Base-by-base conservation (phyloP, 2,888 invertebrate genomes). In the Tanytarsus gracilentus region DNA sequence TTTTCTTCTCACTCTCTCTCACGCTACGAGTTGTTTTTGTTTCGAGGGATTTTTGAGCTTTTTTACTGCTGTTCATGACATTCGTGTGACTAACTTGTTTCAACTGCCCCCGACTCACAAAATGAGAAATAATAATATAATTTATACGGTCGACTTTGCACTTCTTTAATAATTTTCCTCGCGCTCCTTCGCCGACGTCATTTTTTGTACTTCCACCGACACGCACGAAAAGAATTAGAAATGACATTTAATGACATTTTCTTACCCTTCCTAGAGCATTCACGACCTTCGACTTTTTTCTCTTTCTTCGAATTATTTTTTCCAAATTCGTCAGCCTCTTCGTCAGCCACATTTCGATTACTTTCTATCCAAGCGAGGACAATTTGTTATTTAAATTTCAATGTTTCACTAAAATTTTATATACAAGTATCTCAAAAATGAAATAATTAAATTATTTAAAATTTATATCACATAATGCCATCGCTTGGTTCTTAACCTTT, bases 161-260 rank as follows among this genome's bases (percentile, higher is more conserved):
- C 33, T 33, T 36, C 53, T 23, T 33, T 30, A 50, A 49, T 27
- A 52, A 33, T 52, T 29, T 51, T 49, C 27, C 49, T 49, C 26
- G 8, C 8, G 9, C n/a, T 33, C 33, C n/a, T 33, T 11, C n/a
- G n/a, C 9, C 33, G n/a, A 33, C n/a, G 33, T 40, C 40, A 40
- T 40, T 40, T 6, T 51, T 29, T 14, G 16, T 27, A 21, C n/a
- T 9, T 26, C 14, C 25, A n/a, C 21, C 21, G 40, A 55, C 55
- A 55, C 55, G 55, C 55, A 55, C 55, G 40, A 36, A 36, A 16
- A 53, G 36, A 36, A 53, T 21, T 53, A 51, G 26, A 27, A 55
- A 16, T 16, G 29, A 33, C 21, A 21, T 55, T 33, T 16, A 16
- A 53, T 16, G 40, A 27, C 16, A 39, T 11, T 21, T 16, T 40